phyloP scores from a whole-genome alignment of 2,113 vertebrate genomes.

The Ptilonorhynchus violaceus region DNA sequence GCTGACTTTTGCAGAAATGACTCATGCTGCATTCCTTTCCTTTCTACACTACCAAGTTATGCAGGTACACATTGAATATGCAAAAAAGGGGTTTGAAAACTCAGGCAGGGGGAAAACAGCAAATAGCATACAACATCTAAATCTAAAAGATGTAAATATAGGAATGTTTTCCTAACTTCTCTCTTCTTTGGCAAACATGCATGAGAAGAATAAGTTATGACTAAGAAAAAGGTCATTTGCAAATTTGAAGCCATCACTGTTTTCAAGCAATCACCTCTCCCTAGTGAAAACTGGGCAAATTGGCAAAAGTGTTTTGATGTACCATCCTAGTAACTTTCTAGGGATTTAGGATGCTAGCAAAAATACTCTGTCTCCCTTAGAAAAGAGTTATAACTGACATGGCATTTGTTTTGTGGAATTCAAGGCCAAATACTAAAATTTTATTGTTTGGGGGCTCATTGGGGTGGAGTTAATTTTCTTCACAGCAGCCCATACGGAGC shows the following conservation, averaged over 20 bases:
- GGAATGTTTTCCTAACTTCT: not conserved
- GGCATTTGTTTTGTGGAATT: not conserved
- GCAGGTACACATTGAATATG: not conserved
- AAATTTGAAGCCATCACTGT: not conserved
- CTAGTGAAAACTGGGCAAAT: not conserved
- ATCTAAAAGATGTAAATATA: not conserved
- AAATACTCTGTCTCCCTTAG: not conserved
- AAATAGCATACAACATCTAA: not conserved
- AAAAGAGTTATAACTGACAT: not conserved
- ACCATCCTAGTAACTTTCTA: not conserved
- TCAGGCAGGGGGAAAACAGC: not conserved
- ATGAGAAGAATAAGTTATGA: not conserved
- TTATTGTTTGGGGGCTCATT: accelerated
- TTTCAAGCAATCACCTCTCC: not conserved
- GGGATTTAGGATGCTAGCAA: not conserved
- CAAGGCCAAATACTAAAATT: not conserved
- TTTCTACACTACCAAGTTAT: not conserved
- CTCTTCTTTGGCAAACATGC: not conserved
- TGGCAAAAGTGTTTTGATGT: not conserved
- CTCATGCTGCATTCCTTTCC: not conserved
- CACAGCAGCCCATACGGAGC: not conserved
- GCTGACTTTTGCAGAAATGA: not conserved
- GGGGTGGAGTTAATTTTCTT: not conserved
- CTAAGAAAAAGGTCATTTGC: not conserved
- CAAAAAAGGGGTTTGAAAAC: not conserved